Conservation (phyloP, 2,888 invertebrate species). For the Apotomis turbidana region DNA sequence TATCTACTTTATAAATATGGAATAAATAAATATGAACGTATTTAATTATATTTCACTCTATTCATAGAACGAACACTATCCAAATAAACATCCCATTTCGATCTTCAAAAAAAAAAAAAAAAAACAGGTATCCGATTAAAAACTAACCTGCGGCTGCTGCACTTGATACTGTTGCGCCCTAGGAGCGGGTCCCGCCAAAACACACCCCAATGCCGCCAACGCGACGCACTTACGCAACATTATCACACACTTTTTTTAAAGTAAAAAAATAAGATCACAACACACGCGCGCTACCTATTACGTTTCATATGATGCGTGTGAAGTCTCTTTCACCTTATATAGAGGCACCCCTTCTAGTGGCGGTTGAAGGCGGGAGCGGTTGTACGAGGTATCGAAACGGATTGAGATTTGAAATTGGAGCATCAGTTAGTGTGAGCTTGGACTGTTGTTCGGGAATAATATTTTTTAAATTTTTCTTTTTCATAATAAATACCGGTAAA, state of each 20-base stretch:
- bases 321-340: conserved; percentile 73
- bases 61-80: neutral
- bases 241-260: conserved; percentile 62
- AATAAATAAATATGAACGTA: too few relatives aligned
- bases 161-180: conserved; percentile 67
- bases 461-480: neutral
- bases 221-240: conserved; percentile 74
- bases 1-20: too few relatives aligned
- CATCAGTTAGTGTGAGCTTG: conserved; percentile 28
- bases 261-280: conserved; percentile 57
- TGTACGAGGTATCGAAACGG: conserved; percentile 46
- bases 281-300: conserved; percentile 70
- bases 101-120: neutral
- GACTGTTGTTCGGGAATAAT: conserved; percentile 21
- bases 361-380: conserved; percentile 62
- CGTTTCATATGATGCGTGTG: conserved; percentile 70
- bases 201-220: conserved; percentile 72
- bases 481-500: too few relatives aligned
- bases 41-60: too few relatives aligned
- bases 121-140: neutral
- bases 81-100: neutral
- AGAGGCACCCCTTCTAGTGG: conserved; percentile 75
- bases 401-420: conserved; percentile 38
- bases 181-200: conserved; percentile 59
- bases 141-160: conserved; percentile 72